Base-by-base conservation (phyloP, 2,797 vertebrate genomes). In the Argentina silus region DNA sequence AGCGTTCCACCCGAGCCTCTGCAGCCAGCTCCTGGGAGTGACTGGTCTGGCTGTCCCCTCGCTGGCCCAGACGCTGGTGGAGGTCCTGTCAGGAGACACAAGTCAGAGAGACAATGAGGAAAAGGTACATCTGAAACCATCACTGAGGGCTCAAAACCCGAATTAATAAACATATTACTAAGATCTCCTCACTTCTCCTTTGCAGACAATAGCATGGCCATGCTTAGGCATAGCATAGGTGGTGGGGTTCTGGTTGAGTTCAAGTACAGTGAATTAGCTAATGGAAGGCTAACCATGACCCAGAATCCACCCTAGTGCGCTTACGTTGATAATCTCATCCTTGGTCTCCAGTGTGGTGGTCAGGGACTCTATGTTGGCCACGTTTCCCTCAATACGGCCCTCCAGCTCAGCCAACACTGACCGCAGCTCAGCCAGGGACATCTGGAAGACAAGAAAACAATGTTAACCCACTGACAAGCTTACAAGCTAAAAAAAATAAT, bases 251-350 rank as follows among this genome's bases (percentile, higher is more conserved):
- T 17, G 21, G 15, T 3, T 56, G n/a, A 56, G 17, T 19, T 21
- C 55, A 19, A 23, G 19, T 9, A 4, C 51, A 53, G 55, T 17
- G 17, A 17, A 56, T 10, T 19, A 57, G 10, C 55, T 7, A 8
- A 3, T 17, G 19, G 55, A 17, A 57, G 8, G 19, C 55, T 19
- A 21, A 17, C 8, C 19, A 57, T 57, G 8, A 21, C 19, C n/a
- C 55, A 19, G 11, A 21, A 4, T 17, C 8, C 17, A 21, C 55
- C 27, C 27, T 36, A 36, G 4, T 2, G 27, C 27, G 51, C 89
- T 90, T 86, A 94, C 94, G 66, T 27, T 59, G 78, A 95, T 95
- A 60, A 94, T 94, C 77, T 94, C 91, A 76, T 95, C 93, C 69
- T 95, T 94, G 71, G 92, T 92, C 66, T 87, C 87, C 64, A 95